Conservation (phyloP, 2,113 vertebrate genomes). For the Ochotona princeps region DNA sequence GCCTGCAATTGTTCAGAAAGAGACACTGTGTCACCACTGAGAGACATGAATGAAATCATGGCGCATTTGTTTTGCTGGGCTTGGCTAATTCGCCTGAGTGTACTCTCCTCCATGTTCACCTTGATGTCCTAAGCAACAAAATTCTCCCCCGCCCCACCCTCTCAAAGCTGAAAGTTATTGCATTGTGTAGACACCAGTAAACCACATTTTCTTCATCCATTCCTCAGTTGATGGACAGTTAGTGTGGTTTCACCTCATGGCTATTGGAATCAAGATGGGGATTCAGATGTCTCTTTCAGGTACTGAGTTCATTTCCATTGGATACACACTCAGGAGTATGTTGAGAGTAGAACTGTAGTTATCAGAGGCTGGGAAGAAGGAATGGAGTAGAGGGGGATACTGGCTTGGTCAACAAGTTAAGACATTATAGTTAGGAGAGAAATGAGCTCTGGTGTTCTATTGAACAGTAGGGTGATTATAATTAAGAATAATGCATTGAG, state of each 20-base stretch:
- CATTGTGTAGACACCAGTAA: too few relatives aligned
- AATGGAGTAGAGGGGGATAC: too few relatives aligned
- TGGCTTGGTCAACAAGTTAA: too few relatives aligned
- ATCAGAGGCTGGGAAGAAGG: not conserved
- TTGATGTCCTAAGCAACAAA: not conserved
- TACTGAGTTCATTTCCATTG: not conserved
- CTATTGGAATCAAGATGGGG: not conserved
- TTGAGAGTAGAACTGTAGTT: fast-evolving
- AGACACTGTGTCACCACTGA: too few relatives aligned
- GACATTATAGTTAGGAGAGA: not conserved
- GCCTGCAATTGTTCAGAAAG: too few relatives aligned
- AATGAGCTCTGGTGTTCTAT: not conserved
- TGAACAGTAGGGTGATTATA: not conserved
- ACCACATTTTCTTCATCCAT: not conserved
- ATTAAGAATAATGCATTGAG: not conserved
- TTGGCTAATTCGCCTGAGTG: not conserved
- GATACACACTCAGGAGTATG: not conserved
- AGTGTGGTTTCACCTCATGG: not conserved
- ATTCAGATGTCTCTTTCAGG: not conserved
- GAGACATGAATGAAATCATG: not conserved
- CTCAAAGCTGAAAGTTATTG: not conserved
- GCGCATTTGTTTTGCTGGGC: not conserved
- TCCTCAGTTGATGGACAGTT: not conserved
- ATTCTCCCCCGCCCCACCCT: not conserved
- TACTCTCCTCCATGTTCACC: too few relatives aligned